Evolutionary conservation across 2,113 vertebrate genomes (phyloP), one percentile per base, ranked within the genome.

Genomic region (Oryzias curvinotus): DNA sequence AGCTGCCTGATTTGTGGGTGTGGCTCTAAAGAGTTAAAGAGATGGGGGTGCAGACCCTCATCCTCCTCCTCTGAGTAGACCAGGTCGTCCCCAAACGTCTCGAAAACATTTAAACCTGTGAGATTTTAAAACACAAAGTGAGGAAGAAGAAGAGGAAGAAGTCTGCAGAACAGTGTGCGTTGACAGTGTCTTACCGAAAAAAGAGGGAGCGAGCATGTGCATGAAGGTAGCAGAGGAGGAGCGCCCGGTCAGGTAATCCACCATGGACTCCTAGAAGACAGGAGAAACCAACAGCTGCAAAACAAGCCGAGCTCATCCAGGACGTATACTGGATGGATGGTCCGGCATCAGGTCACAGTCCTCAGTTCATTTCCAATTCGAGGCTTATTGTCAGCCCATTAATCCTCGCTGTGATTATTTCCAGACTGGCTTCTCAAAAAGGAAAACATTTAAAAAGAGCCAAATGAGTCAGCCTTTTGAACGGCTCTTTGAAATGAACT

Each of bases 251-350:
- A 87, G 51, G 0, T 72, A 68, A 76, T 90, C 84, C 1, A 88
- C 83, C 73, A 88, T 17, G 3, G 76, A 10, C 41, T 90, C 81
- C 88, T 90, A 45, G 30, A 13, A 17, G 16, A n/a, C 12, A 28
- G 45, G 52, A 53, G 54, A n/a, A 15, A 55, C 19, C 25, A 52
- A 8, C 19, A 19, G 21, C 21, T 45, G 12, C 19, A 2, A 36
- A 36, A 10, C 36, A 12, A 12, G 36, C 28, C 7, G 28, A 30
- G 28, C 6, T 30, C 21, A 1, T 23, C 21, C 21, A 23, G 21
- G 21, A 23, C 21, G 21, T 3, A 23, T 23, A 23, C 21, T 23
- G 21, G 21, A 23, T 23, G 1, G 21, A 23, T 23, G 21, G 21
- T 23, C 21, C 21, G 2, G 21, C 21, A 23, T 23, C 21, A 23